Evolutionary conservation across 2,113 vertebrate species (phyloP).

Genomic region (Egretta garzetta): DNA sequence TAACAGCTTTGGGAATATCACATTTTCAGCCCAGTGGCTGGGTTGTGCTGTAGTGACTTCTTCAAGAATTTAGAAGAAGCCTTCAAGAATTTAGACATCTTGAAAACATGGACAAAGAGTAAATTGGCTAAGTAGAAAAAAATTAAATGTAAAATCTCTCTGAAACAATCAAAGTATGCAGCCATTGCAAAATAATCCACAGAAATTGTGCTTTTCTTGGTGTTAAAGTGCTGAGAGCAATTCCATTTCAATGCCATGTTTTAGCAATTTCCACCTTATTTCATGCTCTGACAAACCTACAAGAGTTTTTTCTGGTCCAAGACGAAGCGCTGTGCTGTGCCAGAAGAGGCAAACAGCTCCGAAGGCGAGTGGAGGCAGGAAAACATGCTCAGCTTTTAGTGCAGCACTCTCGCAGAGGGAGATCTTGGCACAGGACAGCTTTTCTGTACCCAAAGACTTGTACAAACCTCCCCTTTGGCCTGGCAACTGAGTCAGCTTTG

Average conservation of each 20-base stretch:
- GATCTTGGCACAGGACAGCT: not conserved
- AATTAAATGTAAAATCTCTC: not conserved
- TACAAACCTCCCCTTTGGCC: not conserved
- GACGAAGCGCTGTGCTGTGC: not conserved
- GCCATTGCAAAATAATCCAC: not conserved
- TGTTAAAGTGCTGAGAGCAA: not conserved
- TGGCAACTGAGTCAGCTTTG: not conserved
- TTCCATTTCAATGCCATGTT: not conserved
- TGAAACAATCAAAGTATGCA: not conserved
- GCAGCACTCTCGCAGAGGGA: not conserved
- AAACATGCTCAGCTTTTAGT: not conserved
- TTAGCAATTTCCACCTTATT: not conserved
- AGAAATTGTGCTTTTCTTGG: not conserved
- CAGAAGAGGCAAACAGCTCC: not conserved
- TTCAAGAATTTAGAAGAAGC: too few species aligned
- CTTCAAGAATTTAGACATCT: not conserved
- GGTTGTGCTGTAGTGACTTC: not conserved
- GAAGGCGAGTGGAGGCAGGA: not conserved
- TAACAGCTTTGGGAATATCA: slow-evolving; percentile 60
- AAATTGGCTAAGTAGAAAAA: not conserved
- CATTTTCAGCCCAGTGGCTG: slow-evolving; percentile 21
- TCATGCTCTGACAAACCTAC: not conserved
- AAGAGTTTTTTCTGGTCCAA: not conserved
- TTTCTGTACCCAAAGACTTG: not conserved
- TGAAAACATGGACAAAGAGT: not conserved